These are phyloP conservation scores for Heliconius congener DNA, from an alignment of 1,140 invertebrate genomes.

Conservation along the genomic window DNA sequence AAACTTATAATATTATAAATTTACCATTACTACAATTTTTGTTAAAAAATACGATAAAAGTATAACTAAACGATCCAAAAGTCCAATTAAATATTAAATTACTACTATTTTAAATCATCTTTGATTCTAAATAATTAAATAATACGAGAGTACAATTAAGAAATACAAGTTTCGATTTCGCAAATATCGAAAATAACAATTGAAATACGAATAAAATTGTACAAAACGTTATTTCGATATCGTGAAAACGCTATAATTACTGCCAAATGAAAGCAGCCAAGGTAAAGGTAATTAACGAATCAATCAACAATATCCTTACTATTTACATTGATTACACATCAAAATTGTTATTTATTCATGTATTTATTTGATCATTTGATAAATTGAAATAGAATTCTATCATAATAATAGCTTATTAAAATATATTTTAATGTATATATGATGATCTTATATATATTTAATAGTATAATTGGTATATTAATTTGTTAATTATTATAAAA, in stretches of 20 bases:
- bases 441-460: too few species aligned
- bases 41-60: too few species aligned
- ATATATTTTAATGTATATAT: too few species aligned
- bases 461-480: too few species aligned
- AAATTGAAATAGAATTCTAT: too few species aligned
- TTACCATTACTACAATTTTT: too few species aligned
- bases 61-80: neutral
- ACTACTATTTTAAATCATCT: neutral
- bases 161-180: neutral
- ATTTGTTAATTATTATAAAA: too few species aligned
- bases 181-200: neutral
- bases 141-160: neutral
- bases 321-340: neutral
- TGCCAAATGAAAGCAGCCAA: slow-evolving; percentile 1
- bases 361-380: too few species aligned
- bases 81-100: neutral
- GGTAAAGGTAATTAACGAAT: slow-evolving; percentile 3
- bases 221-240: neutral
- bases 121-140: neutral
- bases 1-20: too few species aligned
- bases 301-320: neutral
- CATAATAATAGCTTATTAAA: too few species aligned
- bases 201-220: slow-evolving; percentile 2
- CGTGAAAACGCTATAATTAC: slow-evolving; percentile 9
- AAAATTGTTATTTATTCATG: too few species aligned